Evolutionary conservation across 2,113 vertebrate species (phyloP), one percentile per base, ranked within the genome.

Genomic region (Apteryx mantelli): DNA sequence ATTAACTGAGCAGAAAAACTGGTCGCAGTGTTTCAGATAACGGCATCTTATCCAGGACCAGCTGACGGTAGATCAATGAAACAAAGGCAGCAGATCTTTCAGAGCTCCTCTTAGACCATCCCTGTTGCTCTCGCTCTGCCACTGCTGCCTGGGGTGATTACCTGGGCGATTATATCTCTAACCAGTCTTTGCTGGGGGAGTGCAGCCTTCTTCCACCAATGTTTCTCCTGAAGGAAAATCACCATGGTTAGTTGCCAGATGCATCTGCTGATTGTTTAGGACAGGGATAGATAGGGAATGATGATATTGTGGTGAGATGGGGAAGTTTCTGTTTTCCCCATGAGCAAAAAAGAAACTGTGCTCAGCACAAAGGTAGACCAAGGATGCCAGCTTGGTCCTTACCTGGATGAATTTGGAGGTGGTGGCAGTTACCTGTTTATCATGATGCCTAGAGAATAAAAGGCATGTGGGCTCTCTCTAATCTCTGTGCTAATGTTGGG

Each of bases 271-370:
- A 36, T 65, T 65, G 66, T 91, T 87, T 34, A 56, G 63, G 38
- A 34, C 2, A 1, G 42, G 65, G n/a, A 18, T 19, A 89, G 74
- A 48, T 65, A 71, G 30, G 74, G 86, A 91, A 24, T 0, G 0
- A 30, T 50, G 77, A 66, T 80, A 13, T 1, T 82, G 86, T 79
- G 96, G 95, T 87, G 65, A 95, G 94, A 91, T 89, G 56, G 58
- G 56, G 70, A 95, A 82, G 81, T 46, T 88, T 82, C 78, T 88
- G 64, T 82, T 92, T 92, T 96, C 86, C 81, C 65, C 70, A 79
- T 0, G 0, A 92, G 52, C 1, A 1, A 36, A 40, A 58, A 0
- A n/a, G n/a, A 82, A 36, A 38, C 58, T 65, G 26, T 65, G 65
- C 65, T 95, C 83, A 94, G 81, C 86, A 74, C 19, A 52, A 55